Percentiles rank a stretch among this genome's conserved stretches.
Evolutionary conservation across 1,140 invertebrate genomes (phyloP).

Genomic region (Megathymus violae): DNA sequence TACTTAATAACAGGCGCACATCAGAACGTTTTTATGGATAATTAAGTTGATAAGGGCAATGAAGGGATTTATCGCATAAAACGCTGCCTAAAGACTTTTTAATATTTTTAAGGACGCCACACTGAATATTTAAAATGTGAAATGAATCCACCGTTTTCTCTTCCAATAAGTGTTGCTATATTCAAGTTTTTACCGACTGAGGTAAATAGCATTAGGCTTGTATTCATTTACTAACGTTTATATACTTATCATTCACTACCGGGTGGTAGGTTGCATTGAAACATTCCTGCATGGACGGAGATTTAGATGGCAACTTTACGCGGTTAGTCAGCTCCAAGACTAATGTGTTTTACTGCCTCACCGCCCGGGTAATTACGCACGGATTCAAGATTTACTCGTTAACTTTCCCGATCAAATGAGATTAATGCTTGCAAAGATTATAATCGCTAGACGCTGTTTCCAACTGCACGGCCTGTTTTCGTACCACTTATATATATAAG

Average conservation of each 20-base stretch:
- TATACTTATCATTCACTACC: constrained; percentile 9
- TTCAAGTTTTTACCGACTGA: not conserved
- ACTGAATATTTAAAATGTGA: not conserved
- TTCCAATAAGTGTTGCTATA: too few relatives aligned
- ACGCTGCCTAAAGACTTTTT: not conserved
- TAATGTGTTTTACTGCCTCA: constrained; percentile 28
- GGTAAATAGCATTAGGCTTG: not conserved
- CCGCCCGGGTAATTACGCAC: constrained; percentile 43
- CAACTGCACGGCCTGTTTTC: constrained; percentile 37
- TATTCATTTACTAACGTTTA: constrained; percentile 4
- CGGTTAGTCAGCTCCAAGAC: constrained; percentile 18
- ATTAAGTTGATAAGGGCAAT: not conserved
- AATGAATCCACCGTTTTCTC: too few relatives aligned
- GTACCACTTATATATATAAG: constrained; percentile 31
- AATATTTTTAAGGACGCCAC: too few relatives aligned
- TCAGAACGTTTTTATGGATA: not conserved
- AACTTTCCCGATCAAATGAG: constrained; percentile 55
- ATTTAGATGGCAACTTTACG: constrained; percentile 18
- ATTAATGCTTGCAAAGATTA: constrained; percentile 54
- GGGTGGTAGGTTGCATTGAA: constrained; percentile 23
- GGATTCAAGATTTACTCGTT: constrained; percentile 48
- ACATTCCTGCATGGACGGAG: constrained; percentile 23
- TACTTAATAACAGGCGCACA: not conserved
- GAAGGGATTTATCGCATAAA: not conserved
- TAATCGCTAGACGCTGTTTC: constrained; percentile 49